phyloP scores from a whole-genome alignment of 2,888 invertebrate species.

The Dolomedes plantarius region DNA sequence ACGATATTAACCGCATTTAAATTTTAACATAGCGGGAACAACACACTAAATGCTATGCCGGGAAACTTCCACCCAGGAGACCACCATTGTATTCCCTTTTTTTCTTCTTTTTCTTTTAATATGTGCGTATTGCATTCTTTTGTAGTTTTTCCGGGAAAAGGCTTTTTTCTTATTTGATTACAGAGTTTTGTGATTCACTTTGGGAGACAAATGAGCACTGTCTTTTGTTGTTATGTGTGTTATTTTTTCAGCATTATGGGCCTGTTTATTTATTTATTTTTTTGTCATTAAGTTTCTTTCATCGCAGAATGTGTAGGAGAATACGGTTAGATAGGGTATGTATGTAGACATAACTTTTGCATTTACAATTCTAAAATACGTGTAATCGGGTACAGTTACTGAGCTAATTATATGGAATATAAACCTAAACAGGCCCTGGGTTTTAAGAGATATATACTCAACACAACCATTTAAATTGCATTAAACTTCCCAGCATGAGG shows the following conservation, averaged over 20 bases:
- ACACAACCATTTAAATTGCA: too few relatives aligned
- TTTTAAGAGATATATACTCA: too few relatives aligned
- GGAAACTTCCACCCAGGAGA: constrained; percentile 29
- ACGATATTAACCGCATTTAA: constrained; percentile 70
- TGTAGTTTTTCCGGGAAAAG: constrained; percentile 26
- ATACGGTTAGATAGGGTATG: too few relatives aligned
- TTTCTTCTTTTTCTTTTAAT: constrained; percentile 23
- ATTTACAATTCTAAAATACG: too few relatives aligned
- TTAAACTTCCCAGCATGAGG: too few relatives aligned
- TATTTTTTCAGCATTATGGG: too few relatives aligned
- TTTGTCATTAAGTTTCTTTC: too few relatives aligned
- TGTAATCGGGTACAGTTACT: too few relatives aligned
- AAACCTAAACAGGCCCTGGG: too few relatives aligned
- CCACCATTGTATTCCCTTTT: constrained; percentile 34
- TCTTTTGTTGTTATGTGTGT: background rate
- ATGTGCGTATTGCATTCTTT: constrained; percentile 35
- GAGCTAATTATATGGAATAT: too few relatives aligned
- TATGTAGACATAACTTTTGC: too few relatives aligned
- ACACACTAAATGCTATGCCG: constrained; percentile 22
- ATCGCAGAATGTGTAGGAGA: too few relatives aligned
- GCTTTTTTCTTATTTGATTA: constrained; percentile 22
- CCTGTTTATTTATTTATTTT: background rate
- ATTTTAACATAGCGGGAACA: constrained; percentile 66
- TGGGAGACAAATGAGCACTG: constrained; percentile 2
- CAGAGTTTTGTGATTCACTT: constrained; percentile 2